Percentiles rank a stretch among this genome's conserved stretches.
Evolutionary conservation across 1,140 invertebrate genomes (phyloP).

Genomic region (Spodoptera frugiperda): DNA sequence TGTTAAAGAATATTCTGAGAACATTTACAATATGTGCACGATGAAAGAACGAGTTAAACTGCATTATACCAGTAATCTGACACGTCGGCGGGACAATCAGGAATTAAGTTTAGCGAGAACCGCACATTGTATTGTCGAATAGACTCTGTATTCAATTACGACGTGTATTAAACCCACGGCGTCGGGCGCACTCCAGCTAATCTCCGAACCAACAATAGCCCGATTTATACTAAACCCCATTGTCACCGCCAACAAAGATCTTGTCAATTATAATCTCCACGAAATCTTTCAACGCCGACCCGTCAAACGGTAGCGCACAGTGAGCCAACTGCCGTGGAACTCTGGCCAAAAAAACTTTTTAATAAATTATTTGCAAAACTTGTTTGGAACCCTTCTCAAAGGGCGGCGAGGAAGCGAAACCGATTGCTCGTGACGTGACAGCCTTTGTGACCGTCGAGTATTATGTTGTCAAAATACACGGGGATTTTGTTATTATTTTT

Average conservation of each 20-base stretch:
- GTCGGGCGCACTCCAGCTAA: constrained; percentile 69
- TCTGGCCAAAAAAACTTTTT: constrained; percentile 76
- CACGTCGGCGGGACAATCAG: constrained; percentile 62
- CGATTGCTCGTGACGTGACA: constrained; percentile 82
- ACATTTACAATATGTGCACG: constrained; percentile 44
- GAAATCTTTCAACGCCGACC: constrained; percentile 75
- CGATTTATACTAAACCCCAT: constrained; percentile 76
- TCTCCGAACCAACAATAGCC: constrained; percentile 73
- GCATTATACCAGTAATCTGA: constrained; percentile 71
- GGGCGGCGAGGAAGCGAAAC: constrained; percentile 78
- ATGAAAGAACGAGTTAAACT: constrained; percentile 54
- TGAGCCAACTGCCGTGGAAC: constrained; percentile 64
- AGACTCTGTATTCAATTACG: constrained; percentile 66
- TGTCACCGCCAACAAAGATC: constrained; percentile 82
- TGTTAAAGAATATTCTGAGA: constrained; percentile 46
- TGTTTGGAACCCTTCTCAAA: constrained; percentile 80
- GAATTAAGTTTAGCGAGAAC: constrained; percentile 74
- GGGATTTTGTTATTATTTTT: constrained; percentile 86
- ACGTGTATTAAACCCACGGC: constrained; percentile 71
- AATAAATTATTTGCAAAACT: constrained; percentile 85
- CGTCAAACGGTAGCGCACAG: constrained; percentile 80
- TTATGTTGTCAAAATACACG: constrained; percentile 85
- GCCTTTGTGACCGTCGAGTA: constrained; percentile 82
- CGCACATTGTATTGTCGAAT: constrained; percentile 59
- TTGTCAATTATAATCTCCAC: constrained; percentile 83